phyloP scores from a whole-genome alignment of 1,140 invertebrate genomes.

The Asbolus verrucosus region DNA sequence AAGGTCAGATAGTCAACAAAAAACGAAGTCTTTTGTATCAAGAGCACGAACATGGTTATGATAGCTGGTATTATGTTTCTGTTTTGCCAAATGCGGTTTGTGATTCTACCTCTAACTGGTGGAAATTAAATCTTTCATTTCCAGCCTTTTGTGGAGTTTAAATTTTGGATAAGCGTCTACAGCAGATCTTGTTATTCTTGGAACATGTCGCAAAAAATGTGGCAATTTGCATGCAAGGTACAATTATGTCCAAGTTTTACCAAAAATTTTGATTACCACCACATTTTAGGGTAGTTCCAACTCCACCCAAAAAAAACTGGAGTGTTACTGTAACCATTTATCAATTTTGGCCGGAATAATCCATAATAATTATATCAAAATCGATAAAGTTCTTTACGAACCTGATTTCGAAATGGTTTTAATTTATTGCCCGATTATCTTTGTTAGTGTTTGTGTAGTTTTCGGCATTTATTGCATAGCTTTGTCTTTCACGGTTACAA shows the following conservation, averaged over 20 bases:
- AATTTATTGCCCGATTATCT: not conserved
- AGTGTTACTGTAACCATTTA: conserved; percentile 6
- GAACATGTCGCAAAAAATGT: not conserved
- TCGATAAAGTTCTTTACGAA: conserved; percentile 4
- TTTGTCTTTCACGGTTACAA: not conserved
- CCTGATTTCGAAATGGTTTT: conserved; percentile 21
- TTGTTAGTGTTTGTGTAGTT: not conserved
- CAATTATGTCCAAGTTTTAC: not conserved
- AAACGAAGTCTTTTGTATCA: not conserved
- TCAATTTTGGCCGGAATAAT: conserved; percentile 17
- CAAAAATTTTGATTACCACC: not conserved
- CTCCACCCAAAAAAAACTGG: not conserved
- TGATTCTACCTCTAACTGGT: not conserved
- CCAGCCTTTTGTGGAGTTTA: not conserved
- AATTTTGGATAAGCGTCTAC: conserved; percentile 8
- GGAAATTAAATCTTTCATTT: not conserved
- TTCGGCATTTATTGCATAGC: not conserved
- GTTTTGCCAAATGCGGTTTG: conserved; percentile 7
- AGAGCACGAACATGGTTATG: not conserved
- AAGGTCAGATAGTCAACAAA: not conserved
- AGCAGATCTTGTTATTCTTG: conserved; percentile 13
- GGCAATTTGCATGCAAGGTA: conserved; percentile 21
- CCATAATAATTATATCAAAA: conserved; percentile 19
- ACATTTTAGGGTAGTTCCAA: not conserved
- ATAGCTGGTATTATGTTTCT: conserved; percentile 22